Evolutionary conservation across 2,888 invertebrate genomes (phyloP).

Genomic region (Schizaphis graminum): DNA sequence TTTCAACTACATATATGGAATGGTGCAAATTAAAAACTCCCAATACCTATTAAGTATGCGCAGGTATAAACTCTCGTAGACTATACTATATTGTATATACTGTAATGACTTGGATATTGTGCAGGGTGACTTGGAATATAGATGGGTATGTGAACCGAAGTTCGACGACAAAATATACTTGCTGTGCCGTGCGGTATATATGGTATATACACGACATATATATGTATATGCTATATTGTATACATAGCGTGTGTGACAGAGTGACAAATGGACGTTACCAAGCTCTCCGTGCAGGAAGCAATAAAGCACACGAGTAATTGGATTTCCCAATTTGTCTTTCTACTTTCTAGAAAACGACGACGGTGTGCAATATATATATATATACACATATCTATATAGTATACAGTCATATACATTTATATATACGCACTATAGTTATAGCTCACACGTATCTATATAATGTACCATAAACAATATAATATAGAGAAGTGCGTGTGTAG

Average conservation of each 20-base stretch:
- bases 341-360: conserved; percentile 41
- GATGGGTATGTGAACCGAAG: neutral
- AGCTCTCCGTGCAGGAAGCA: conserved; percentile 28
- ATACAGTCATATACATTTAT: neutral
- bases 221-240: neutral
- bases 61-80: neutral
- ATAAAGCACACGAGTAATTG: conserved; percentile 55
- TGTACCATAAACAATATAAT: neutral
- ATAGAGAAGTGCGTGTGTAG: neutral
- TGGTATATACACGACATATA: neutral
- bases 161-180: neutral
- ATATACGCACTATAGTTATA: neutral
- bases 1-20: too few relatives aligned
- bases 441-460: neutral
- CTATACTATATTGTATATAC: neutral
- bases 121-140: neutral
- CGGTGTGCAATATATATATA: neutral
- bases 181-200: neutral
- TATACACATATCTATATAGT: neutral
- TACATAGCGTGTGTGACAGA: conserved; percentile 20
- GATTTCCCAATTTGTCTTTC: conserved; percentile 56
- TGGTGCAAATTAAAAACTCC: too few relatives aligned
- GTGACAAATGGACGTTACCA: conserved; percentile 55
- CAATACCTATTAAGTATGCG: neutral
- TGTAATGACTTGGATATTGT: neutral